A percentile compares a stretch with the other conserved stretches of the same genome.
Conservation (phyloP, 2,113 vertebrate species). For the Zosterops hypoxanthus region DNA sequence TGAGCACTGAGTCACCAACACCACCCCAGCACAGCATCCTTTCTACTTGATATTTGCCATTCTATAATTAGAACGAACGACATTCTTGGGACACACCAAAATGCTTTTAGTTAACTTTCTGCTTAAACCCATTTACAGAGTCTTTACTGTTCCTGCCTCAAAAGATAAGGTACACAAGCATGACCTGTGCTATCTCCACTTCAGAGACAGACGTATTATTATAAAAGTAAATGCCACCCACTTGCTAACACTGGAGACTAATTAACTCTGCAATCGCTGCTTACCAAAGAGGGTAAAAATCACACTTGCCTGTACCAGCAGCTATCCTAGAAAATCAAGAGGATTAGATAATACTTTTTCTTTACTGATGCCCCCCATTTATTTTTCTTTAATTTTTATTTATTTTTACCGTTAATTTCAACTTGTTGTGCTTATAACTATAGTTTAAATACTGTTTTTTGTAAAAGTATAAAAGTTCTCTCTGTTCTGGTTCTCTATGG, state of each 20-base stretch:
- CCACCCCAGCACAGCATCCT: background rate
- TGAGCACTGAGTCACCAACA: slow-evolving; percentile 38
- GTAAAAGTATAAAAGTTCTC: background rate
- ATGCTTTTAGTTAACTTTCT: slow-evolving; percentile 1
- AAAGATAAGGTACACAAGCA: background rate
- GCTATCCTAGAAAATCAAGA: background rate
- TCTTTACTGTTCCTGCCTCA: background rate
- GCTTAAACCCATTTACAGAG: background rate
- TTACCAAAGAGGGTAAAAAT: background rate
- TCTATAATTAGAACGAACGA: slow-evolving; percentile 26
- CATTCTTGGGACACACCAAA: background rate
- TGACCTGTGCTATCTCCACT: background rate
- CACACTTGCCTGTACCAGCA: background rate
- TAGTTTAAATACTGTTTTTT: background rate
- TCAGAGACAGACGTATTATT: slow-evolving; percentile 13
- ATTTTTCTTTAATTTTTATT: background rate
- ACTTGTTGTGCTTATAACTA: background rate
- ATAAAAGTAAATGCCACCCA: slow-evolving; percentile 36
- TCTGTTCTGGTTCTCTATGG: background rate
- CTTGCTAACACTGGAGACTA: background rate
- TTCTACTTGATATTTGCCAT: slow-evolving; percentile 32
- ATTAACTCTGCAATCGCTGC: slow-evolving; percentile 23
- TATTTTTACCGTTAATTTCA: background rate
- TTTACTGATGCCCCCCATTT: rapidly evolving
- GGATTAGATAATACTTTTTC: background rate